Evolutionary conservation across 1,140 invertebrate genomes (phyloP).

Genomic region (Aphelenchoides avenae): DNA sequence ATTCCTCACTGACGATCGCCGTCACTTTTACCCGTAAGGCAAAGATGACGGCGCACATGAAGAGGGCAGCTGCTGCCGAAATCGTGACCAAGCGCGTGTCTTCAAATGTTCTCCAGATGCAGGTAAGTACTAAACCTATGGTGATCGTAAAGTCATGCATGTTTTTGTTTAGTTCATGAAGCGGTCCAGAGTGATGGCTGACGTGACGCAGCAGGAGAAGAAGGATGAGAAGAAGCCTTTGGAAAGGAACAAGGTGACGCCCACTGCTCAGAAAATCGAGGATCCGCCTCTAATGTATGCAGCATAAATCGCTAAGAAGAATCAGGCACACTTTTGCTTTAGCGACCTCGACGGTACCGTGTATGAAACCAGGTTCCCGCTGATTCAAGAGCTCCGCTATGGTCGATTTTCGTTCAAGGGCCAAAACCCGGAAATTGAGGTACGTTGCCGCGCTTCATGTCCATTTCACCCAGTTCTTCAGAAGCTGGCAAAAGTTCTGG

Average conservation of each 20-base stretch:
- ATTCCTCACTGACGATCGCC: too few relatives aligned
- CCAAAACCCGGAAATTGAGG: conserved; percentile 35
- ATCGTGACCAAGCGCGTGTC: conserved; percentile 3
- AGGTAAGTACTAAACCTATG: conserved; percentile 10
- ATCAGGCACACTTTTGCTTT: conserved; percentile 16
- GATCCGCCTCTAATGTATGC: conserved; percentile 3
- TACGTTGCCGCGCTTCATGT: background rate
- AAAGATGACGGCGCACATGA: background rate
- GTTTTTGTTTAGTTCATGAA: conserved; percentile 29
- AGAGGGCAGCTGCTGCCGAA: background rate
- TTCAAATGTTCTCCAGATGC: conserved; percentile 19
- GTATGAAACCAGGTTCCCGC: conserved; percentile 21
- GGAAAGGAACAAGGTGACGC: conserved; percentile 10
- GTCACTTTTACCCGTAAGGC: background rate
- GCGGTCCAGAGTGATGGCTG: conserved; percentile 11
- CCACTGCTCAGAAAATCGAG: conserved; percentile 8
- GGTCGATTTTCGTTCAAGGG: conserved; percentile 36
- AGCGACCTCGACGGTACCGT: conserved; percentile 18
- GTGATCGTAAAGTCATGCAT: background rate
- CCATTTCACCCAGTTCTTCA: background rate
- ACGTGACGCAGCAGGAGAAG: conserved; percentile 6
- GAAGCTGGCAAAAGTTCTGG: conserved; percentile 3
- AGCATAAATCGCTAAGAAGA: conserved; percentile 2
- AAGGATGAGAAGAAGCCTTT: conserved; percentile 1
- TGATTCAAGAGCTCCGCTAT: conserved; percentile 21